A percentile compares a stretch with the other conserved stretches of the same genome.
phyloP scores from a whole-genome alignment of 2,797 vertebrate species.

The Lates japonicus region DNA sequence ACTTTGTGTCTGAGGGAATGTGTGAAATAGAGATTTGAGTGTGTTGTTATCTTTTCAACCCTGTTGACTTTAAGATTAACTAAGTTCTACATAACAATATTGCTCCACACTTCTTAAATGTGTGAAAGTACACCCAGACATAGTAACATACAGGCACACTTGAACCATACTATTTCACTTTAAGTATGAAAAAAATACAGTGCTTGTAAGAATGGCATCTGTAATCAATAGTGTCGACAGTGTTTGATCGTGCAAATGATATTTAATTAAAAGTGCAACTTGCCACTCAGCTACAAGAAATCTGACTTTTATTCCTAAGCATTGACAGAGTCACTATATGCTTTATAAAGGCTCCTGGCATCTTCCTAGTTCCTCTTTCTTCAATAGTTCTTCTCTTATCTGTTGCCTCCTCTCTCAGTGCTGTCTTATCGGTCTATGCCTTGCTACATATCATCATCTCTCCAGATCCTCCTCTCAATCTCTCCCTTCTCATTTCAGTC shows the following conservation, averaged over 20 bases:
- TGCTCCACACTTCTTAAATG: not conserved
- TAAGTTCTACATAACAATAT: slow-evolving; percentile 24
- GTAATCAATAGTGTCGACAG: not conserved
- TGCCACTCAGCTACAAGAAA: slow-evolving; percentile 25
- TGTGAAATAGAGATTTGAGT: slow-evolving; percentile 21
- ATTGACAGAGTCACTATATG: slow-evolving; percentile 6
- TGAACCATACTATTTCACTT: not conserved
- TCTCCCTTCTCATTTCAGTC: slow-evolving; percentile 62
- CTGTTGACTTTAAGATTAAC: slow-evolving; percentile 42
- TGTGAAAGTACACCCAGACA: not conserved
- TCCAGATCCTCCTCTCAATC: slow-evolving; percentile 69
- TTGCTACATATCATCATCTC: slow-evolving; percentile 69
- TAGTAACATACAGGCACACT: not conserved
- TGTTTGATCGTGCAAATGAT: slow-evolving; percentile 5
- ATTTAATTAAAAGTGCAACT: slow-evolving; percentile 7
- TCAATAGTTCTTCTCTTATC: slow-evolving; percentile 66
- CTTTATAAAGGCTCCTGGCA: slow-evolving; percentile 44
- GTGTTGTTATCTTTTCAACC: slow-evolving; percentile 27
- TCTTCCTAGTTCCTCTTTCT: slow-evolving; percentile 43
- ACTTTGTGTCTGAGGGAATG: not conserved
- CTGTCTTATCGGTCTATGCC: slow-evolving; percentile 64
- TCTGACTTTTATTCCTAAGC: slow-evolving; percentile 21
- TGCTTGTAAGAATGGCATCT: not conserved
- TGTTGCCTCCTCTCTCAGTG: slow-evolving; percentile 54
- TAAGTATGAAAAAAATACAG: not conserved